Evolutionary conservation across 2,113 vertebrate genomes (phyloP).

Genomic region (Siphamia tubifer): DNA sequence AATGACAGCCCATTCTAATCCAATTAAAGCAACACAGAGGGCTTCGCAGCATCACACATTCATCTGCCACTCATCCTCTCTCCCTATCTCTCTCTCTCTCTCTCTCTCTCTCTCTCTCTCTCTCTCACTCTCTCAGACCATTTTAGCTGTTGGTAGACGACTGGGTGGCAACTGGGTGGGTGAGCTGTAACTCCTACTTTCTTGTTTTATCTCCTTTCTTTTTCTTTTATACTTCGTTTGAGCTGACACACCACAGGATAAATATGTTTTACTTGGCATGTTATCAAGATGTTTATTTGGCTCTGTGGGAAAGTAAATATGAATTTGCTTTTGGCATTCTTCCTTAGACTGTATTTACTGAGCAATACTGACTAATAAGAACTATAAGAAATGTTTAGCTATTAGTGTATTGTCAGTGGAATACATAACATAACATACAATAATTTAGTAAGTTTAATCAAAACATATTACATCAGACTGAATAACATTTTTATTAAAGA

Average conservation of each 20-base stretch:
- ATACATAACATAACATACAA: too few species aligned
- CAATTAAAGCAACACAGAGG: slow-evolving; percentile 68
- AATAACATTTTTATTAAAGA: too few species aligned
- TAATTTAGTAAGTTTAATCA: too few species aligned
- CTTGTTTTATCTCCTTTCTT: not conserved
- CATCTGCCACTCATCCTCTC: slow-evolving; percentile 56
- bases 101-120: slow-evolving; percentile 2
- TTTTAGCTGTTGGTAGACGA: slow-evolving; percentile 5
- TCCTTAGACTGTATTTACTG: too few species aligned
- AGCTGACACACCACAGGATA: slow-evolving; percentile 20
- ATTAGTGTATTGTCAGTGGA: too few species aligned
- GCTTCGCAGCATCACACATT: slow-evolving; percentile 59
- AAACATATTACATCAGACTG: too few species aligned
- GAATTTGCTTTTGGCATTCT: too few species aligned
- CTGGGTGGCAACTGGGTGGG: slow-evolving; percentile 20
- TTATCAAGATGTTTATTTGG: not conserved
- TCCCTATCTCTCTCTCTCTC: not conserved
- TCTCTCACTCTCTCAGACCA: not conserved
- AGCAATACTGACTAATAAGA: too few species aligned
- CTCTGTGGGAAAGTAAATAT: not conserved
- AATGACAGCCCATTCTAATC: slow-evolving; percentile 71
- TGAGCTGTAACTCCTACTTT: slow-evolving; percentile 5
- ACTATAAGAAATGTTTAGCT: too few species aligned
- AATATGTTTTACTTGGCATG: slow-evolving; percentile 38
- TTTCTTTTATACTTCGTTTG: slow-evolving; percentile 10